Evolutionary conservation across 2,113 vertebrate genomes (phyloP).

Genomic region (Dermatemys mawii): DNA sequence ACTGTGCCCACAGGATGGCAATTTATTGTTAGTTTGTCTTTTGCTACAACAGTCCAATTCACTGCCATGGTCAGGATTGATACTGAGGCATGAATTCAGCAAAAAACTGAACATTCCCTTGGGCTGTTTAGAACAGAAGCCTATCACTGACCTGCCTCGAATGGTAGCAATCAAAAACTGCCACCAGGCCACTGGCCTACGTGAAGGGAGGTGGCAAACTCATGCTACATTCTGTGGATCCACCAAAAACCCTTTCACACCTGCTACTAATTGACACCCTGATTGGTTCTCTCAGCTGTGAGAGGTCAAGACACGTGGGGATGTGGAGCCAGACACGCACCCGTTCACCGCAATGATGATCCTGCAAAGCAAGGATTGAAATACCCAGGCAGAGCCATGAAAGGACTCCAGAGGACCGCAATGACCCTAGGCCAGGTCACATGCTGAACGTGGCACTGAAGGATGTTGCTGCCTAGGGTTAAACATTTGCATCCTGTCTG

Average conservation of each 20-base stretch:
- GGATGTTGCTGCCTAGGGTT: background rate
- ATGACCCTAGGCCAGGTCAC: fast-evolving
- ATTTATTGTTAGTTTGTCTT: background rate
- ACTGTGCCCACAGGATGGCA: background rate
- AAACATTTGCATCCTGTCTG: background rate
- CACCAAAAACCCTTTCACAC: background rate
- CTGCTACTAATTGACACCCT: fast-evolving
- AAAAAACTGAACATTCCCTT: background rate
- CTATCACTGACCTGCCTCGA: background rate
- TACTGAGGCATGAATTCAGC: background rate
- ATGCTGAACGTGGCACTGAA: fast-evolving
- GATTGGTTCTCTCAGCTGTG: background rate
- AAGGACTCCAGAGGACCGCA: background rate
- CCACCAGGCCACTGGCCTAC: background rate
- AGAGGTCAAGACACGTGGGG: fast-evolving
- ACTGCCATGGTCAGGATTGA: background rate
- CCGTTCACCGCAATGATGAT: background rate
- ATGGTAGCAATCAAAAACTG: background rate
- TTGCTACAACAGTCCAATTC: background rate
- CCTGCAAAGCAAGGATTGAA: fast-evolving
- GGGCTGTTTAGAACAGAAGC: background rate
- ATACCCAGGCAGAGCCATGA: fast-evolving
- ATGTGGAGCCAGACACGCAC: background rate
- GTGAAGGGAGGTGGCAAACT: background rate
- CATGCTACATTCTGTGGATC: fast-evolving